Base-by-base conservation (phyloP, 2,113 vertebrate species). In the Paralichthys olivaceus region DNA sequence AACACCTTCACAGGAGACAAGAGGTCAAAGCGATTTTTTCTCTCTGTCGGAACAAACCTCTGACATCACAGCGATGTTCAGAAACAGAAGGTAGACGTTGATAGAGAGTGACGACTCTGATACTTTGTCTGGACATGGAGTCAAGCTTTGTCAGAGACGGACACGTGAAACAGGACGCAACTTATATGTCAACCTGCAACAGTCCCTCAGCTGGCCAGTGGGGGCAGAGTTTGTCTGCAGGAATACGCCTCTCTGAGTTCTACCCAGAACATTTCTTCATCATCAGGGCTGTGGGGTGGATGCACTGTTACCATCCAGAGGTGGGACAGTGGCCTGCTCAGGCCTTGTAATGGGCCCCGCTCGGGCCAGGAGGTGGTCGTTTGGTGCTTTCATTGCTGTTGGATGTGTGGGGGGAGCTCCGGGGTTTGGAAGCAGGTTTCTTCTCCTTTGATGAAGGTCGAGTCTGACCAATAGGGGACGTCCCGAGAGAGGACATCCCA, bases 281-380 rank as follows among this genome's bases (percentile, higher is more conserved):
- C 25, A 7, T 14, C 55, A n/a, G 32, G 23, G 32, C 45, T 49
- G 15, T 19, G 14, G 45, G 45, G 45, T 49, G 37, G 37, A 40
- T 40, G 37, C 37, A 40, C 37, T 12, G 37, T 1, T 3, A 40
- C 37, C 0, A 13, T 40, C 37, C 37, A 40, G 37, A 12, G 9
- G 2, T 40, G 37, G 37, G 11, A 9, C 37, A 40, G 23, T 2
- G 66, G 71, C 73, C 63, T 8, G 29, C 51, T 96, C 89, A 97
- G 90, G 96, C 93, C 87, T 93, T 92, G 13, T 94, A 86, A 90
- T 91, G 84, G 95, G 92, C 1, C 91, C 88, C 90, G 0, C 89
- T 75, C 0, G 95, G 92, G 0, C 95, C 92, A 54, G 80, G 84
- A 58, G 86, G 66, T 5, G 89, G 63, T 65, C 86, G 84, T 72